Evolutionary conservation across 2,888 invertebrate genomes (phyloP).

Genomic region (Dastarcus helophoroides): DNA sequence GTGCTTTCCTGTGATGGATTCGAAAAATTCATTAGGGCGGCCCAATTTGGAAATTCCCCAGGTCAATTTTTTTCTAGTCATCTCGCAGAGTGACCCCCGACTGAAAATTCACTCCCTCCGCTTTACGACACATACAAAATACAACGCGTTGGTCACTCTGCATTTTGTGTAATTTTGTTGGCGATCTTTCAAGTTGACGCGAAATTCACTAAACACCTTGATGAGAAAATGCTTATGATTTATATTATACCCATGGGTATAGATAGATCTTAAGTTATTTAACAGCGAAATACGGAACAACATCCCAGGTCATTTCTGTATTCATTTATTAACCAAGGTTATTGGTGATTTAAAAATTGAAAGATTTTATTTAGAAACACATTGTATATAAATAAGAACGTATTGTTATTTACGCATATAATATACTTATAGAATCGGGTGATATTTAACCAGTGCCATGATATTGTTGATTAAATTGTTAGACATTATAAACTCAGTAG

Average conservation of each 20-base stretch:
- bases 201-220: neutral
- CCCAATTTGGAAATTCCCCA: too few species aligned
- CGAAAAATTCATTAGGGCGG: too few species aligned
- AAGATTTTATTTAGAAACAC: too few species aligned
- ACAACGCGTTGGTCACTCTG: neutral
- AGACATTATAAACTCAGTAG: constrained; percentile 37
- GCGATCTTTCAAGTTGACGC: neutral
- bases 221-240: too few species aligned
- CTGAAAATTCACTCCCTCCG: neutral
- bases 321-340: too few species aligned
- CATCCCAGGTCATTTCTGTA: too few species aligned
- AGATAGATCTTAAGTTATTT: too few species aligned
- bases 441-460: constrained; percentile 42
- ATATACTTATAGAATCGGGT: constrained; percentile 40
- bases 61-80: constrained; percentile 2
- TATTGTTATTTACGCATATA: constrained; percentile 34
- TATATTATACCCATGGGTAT: too few species aligned
- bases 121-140: neutral
- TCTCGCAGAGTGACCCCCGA: neutral
- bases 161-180: neutral
- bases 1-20: too few species aligned
- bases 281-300: too few species aligned
- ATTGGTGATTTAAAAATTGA: too few species aligned
- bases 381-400: too few species aligned
- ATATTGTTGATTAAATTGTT: constrained; percentile 41